Conservation (phyloP, 1,140 invertebrate species). For the Latrodectus geometricus region DNA sequence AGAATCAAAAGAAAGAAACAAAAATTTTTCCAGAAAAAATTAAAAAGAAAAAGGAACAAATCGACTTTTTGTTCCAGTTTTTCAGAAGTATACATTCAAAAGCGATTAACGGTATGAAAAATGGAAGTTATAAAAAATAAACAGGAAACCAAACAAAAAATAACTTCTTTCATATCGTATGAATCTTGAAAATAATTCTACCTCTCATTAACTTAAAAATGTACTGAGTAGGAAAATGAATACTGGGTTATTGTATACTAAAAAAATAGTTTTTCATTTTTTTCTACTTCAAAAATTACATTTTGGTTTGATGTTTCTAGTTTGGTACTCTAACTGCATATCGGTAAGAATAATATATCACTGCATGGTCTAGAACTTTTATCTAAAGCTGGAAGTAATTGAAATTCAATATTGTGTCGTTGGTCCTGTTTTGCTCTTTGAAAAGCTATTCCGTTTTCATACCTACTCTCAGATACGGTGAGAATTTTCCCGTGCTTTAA, state of each 20-base stretch:
- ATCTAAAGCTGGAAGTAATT: slow-evolving; percentile 36
- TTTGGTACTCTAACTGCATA: background rate
- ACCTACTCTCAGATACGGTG: background rate
- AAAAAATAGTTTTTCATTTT: background rate
- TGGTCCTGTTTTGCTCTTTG: slow-evolving; percentile 5
- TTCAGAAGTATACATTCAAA: background rate
- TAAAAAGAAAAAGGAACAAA: background rate
- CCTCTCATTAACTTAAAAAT: background rate
- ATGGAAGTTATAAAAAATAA: background rate
- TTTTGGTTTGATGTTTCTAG: background rate
- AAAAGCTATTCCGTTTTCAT: slow-evolving; percentile 2
- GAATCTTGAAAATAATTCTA: background rate
- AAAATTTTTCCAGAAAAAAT: background rate
- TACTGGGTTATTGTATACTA: background rate
- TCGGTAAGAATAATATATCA: background rate
- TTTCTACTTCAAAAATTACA: background rate
- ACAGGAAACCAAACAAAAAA: background rate
- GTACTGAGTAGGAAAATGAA: background rate
- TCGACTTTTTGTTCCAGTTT: background rate
- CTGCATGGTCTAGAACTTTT: slow-evolving; percentile 7
- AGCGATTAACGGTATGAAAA: background rate
- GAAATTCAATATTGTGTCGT: slow-evolving; percentile 45
- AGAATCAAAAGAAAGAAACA: background rate
- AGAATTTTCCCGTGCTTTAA: slow-evolving; percentile 27
- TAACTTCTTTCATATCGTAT: background rate